Base-by-base conservation (phyloP, 2,113 vertebrate genomes). In the Isurus oxyrinchus region DNA sequence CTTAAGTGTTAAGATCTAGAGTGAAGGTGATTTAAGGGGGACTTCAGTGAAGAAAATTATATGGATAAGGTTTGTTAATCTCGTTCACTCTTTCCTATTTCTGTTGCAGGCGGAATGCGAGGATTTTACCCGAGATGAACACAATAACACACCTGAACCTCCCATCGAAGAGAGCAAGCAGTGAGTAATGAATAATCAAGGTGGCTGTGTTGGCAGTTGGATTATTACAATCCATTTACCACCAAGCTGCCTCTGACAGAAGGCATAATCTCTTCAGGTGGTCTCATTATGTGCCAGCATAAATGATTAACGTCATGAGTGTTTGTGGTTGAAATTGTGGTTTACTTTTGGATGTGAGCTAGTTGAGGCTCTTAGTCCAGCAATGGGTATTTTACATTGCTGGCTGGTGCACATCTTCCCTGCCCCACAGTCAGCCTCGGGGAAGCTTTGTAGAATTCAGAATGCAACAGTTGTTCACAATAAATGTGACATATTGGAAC, bases 141-240 rank as follows among this genome's bases (percentile, higher is more conserved):
- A 72, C 4, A n/a, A 59, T 53, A 44, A 72, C 40, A 72, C 44
- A 95, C 53, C 94, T 31, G 94, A 95, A 72, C 49, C 40, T 31
- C 94, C 94, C 23, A 69, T 66, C 35, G 94, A 95, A 69, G 66
- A 95, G 94, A 69, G 44, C 94, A 69, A 72, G n/a, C 63, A 72
- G 94, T 95, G 44, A 95, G 94, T 95, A 95, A 40, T 93, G 14
- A 63, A 93, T 14, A 59, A 93, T 61, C 5, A 63, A 40, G 6
- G 88, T 59, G 55, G 35, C n/a, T 66, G 19, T 44, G 6, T 63
- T 40, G 21, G 35, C 7, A 63, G 16, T 23, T 94, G 90, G 19
- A 40, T 94, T 63, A 66, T 94, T 14, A 93, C 35, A 16, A 35
- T 61, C 10, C 14, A 8, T 93, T 93, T 93, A 40, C n/a, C 6